Evolutionary conservation across 2,113 vertebrate genomes (phyloP).

Genomic region (Sinocyclocheilus anophthalmus): DNA sequence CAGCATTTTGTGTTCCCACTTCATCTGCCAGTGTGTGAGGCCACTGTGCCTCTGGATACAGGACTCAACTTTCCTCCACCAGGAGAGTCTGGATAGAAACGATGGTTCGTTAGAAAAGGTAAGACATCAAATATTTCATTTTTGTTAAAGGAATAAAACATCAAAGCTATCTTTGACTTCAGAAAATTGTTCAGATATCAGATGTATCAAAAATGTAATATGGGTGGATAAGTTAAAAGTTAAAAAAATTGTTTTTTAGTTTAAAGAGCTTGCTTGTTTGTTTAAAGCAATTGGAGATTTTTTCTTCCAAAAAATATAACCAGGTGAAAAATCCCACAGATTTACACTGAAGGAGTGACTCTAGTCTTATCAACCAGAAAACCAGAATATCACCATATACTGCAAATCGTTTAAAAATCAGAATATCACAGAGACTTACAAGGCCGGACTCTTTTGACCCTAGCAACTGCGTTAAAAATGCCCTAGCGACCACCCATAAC

Average conservation of each 20-base stretch:
- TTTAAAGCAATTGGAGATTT: not conserved
- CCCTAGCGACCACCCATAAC: not conserved
- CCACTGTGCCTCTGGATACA: not conserved
- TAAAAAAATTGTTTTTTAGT: not conserved
- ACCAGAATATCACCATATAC: not conserved
- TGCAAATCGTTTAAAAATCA: no score
- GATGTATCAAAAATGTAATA: not conserved
- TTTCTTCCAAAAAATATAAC: not conserved
- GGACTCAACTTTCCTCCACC: not conserved
- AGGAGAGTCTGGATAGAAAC: not conserved
- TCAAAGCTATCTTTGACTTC: not conserved
- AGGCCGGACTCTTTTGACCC: not conserved
- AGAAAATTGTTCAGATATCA: not conserved
- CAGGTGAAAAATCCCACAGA: not conserved
- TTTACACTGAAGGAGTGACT: not conserved
- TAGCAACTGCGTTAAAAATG: not conserved
- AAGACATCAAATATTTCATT: not conserved
- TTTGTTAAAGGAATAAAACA: not conserved
- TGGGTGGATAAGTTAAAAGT: not conserved
- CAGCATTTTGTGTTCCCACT: not conserved
- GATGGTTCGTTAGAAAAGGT: slow-evolving; percentile 25
- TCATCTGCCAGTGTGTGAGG: not conserved
- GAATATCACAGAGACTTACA: not conserved
- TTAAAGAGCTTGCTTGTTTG: not conserved
- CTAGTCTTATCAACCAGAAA: not conserved